Conservation (phyloP, 2,797 vertebrate species). For the Tachyglossus aculeatus region DNA sequence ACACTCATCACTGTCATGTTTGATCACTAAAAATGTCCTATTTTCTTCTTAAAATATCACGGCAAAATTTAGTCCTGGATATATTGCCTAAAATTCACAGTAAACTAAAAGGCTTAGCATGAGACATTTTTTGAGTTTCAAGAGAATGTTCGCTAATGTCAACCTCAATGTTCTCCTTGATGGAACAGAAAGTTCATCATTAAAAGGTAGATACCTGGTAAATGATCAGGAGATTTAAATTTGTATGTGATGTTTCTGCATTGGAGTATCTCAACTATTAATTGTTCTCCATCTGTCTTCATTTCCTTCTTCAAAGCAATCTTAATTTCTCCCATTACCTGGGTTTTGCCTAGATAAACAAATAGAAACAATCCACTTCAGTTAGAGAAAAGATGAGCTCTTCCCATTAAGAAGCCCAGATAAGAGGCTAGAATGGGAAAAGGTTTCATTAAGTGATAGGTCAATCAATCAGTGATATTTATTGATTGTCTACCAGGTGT, state of each 20-base stretch:
- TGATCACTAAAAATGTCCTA: background rate
- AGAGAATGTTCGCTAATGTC: background rate
- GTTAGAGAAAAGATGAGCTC: background rate
- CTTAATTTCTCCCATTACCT: conserved; percentile 98
- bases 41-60: background rate
- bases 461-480: too few species aligned
- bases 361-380: conserved; percentile 29
- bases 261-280: conserved; percentile 96
- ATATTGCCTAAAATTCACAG: background rate
- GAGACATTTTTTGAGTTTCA: background rate
- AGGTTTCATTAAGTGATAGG: too few species aligned
- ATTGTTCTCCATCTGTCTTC: conserved; percentile 95
- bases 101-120: background rate
- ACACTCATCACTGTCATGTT: background rate
- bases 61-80: background rate
- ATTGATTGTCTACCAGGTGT: too few species aligned
- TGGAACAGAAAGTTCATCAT: background rate
- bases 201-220: conserved; percentile 84
- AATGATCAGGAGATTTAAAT: conserved; percentile 97
- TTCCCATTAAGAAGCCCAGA: too few species aligned
- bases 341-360: conserved; percentile 85
- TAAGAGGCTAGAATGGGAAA: too few species aligned
- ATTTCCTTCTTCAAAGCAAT: conserved; percentile 97
- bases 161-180: background rate
- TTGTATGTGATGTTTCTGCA: conserved; percentile 99